Base-by-base conservation (phyloP, 2,797 vertebrate genomes). In the Spinus olivaceus region DNA sequence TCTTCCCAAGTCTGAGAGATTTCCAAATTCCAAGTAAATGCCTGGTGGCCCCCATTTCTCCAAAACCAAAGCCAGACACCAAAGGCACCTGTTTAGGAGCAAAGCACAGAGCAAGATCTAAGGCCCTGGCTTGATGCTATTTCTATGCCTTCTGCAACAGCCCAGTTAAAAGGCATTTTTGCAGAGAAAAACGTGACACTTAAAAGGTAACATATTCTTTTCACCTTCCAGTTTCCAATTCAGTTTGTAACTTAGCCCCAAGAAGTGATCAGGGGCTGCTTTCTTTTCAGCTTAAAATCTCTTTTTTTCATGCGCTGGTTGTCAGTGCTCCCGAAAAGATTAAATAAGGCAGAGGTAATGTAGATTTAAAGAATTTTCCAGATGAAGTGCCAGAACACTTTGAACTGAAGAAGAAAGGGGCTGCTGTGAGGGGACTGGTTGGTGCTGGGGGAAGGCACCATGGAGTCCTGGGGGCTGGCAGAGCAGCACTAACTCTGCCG, bases 321-420 rank as follows among this genome's bases (percentile, higher is more conserved):
- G 94, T 97, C 97, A 96, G 93, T 9, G 94, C 95, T 92, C 88
- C 84, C 90, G 10, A 97, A 96, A 97, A 97, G 97, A 97, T 97
- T 97, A 97, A 97, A 97, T 97, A 97, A 97, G 96, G 97, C 97
- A 97, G 96, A 97, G 96, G 96, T 97, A 97, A 97, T 97, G 95
- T 94, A 97, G 96, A 96, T 97, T 97, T 97, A 97, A 96, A 94
- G 96, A 95, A 97, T 96, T 97, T 97, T 97, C 97, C 95, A 96
- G 93, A 96, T 96, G 96, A 97, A 96, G 92, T 92, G 92, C 95
- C 94, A 96, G 86, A 91, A 91, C 91, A 95, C 96, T 97, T 97
- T 96, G 95, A 97, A 96, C 95, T 95, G 96, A 80, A 96, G 95
- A 97, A 96, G 95, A 97, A 97, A 96, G 92, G 74, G 86, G 80